Base-by-base conservation (phyloP, 2,888 invertebrate species). In the Scrobipalpa costella region DNA sequence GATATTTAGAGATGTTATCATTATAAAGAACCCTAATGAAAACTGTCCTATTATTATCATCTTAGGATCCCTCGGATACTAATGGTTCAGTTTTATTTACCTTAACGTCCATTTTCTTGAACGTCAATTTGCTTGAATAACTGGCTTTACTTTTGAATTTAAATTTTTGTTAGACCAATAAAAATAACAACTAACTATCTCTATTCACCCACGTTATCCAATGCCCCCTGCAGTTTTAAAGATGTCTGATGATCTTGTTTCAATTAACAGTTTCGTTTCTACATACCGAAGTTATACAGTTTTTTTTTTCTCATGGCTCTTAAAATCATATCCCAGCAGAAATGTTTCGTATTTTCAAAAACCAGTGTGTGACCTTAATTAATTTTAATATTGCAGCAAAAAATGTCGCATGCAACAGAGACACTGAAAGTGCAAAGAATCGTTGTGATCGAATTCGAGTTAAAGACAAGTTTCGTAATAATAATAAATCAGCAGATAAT, bases 241-340 rank as follows among this genome's bases (percentile, higher is more conserved):
- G n/a, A 15, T 44, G 44, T n/a, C 15, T 44, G 74, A 80, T 77
- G 79, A 81, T 82, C 81, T 83, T 77, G 79, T 86, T 85, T 88
- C 85, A 87, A 88, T 89, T 85, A 84, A 77, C 78, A 72, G 75
- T 74, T 73, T 74, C 76, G 75, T 75, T 72, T 40, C 69, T 69
- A 71, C 71, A 69, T 70, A 55, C 58, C 58, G 57, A 58, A 40
- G 58, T 36, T 36, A 59, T 15, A n/a, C n/a, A n/a, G n/a, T n/a
- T n/a, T n/a, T n/a, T n/a, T n/a, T n/a, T 15, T 0, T 47, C 44
- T n/a, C 44, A 49, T 17, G 15, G 49, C 8, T 17, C 6, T 8
- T 17, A 17, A 49, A 17, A 49, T 57, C 33, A 8, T 15, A 57
- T 17, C 1, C 11, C 5, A 38, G 34, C 13, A 52, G 13, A 38